Percentiles rank a stretch among this genome's conserved stretches.
These are phyloP conservation scores for Danio albolineatus DNA, from an alignment of 2,797 vertebrate species.

Conservation along the genomic window DNA sequence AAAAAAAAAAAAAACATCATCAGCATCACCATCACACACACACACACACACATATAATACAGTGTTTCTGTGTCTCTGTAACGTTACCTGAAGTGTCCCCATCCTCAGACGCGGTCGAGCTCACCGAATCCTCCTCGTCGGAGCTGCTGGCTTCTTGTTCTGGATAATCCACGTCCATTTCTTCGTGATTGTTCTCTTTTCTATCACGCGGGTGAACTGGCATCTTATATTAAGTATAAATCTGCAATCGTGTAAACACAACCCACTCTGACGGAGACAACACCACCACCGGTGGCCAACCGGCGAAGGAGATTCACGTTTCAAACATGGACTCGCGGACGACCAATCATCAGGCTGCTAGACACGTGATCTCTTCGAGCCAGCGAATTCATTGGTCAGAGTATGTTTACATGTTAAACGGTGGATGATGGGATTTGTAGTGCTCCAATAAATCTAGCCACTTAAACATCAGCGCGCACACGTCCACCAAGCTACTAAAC, in stretches of 20 bases:
- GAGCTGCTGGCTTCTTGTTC: slow-evolving; percentile 92
- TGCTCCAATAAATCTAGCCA: neutral
- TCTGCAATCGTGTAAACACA: neutral
- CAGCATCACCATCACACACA: neutral
- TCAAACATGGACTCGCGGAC: slow-evolving; percentile 46
- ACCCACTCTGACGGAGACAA: neutral
- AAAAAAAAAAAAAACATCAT: neutral
- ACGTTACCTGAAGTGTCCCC: slow-evolving; percentile 91
- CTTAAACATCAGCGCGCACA: neutral
- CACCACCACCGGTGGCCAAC: slow-evolving; percentile 8
- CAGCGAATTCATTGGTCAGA: neutral
- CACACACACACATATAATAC: neutral
- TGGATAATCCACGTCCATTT: slow-evolving; percentile 95
- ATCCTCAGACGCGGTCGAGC: slow-evolving; percentile 92
- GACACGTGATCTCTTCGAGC: neutral
- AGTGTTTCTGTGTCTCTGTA: neutral
- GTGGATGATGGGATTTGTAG: slow-evolving; percentile 30
- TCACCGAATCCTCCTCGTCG: slow-evolving; percentile 94
- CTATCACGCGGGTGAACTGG: slow-evolving; percentile 93
- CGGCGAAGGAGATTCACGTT: slow-evolving; percentile 41
- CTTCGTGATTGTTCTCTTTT: slow-evolving; percentile 91
- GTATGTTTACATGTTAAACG: neutral
- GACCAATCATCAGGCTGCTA: slow-evolving; percentile 43
- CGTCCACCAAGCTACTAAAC: no score
- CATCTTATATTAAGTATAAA: slow-evolving; percentile 72